Base-by-base conservation (phyloP, 2,113 vertebrate species). In the Anolis sagrei region DNA sequence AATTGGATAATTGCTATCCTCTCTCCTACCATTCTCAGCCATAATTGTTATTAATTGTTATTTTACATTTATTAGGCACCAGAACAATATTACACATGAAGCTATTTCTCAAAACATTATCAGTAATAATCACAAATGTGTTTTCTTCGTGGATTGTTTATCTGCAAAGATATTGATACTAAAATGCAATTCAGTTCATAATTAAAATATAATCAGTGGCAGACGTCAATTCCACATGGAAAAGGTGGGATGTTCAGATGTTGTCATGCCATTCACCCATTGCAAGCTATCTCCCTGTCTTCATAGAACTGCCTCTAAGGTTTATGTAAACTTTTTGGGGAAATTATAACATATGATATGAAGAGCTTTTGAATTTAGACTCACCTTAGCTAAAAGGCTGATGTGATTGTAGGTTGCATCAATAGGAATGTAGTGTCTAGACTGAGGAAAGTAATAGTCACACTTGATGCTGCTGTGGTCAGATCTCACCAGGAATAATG, bases 11-110 rank as follows among this genome's bases (percentile, higher is more conserved):
- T 93, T 92, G 81, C 49, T 84, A 13, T 90, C 76, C 32, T 85
- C 86, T 89, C 90, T 90, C 36, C 58, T 85, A 49, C 34, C 36
- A 86, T 87, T 83, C 90, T 85, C 83, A 89, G 61, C 27, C 85
- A 85, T 90, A 92, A 92, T 91, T 92, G 51, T 82, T 91, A 73
- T 88, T 91, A 87, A 91, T 90, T 91, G 84, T 83, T 89, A 78
- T 87, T 85, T 90, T 79, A 5, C 73, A 68, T 76, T 68, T 27
- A 70, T 87, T 93, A 86, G 18, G 13, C 87, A 76, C 4, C 82
- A 27, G 6, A 0, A 2, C 49, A 79, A 14, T 39, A 14, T 84
- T 93, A 86, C 21, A 78, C 44, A 29, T 84, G 39, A 23, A 75
- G 3, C 0, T 51, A 4, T 0, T 58, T 91, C 88, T 88, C 51